These are phyloP conservation scores for Zele albiditarsus DNA, from an alignment of 2,888 invertebrate species.

Conservation along the genomic window DNA sequence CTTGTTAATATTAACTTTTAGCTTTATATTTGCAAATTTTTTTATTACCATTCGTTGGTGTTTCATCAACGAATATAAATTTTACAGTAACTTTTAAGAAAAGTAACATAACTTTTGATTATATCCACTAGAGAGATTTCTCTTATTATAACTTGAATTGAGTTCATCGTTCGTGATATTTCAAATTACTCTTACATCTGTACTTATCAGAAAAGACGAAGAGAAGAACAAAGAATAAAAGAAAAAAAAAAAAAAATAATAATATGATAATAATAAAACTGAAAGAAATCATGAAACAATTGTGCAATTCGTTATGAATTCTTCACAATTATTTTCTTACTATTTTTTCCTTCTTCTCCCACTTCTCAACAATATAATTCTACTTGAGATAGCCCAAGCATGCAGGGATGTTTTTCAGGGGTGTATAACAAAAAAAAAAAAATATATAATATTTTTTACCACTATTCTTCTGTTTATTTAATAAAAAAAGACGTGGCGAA, in stretches of 20 bases:
- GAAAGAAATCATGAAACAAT: too few relatives aligned
- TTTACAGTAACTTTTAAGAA: conserved; percentile 6
- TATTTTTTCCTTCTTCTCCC: neutral
- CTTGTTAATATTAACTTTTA: neutral
- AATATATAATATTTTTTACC: too few relatives aligned
- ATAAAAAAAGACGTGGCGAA: too few relatives aligned
- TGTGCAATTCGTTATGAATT: neutral
- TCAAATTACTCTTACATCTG: neutral
- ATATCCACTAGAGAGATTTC: conserved; percentile 4
- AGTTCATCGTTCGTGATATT: conserved; percentile 16
- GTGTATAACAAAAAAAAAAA: too few relatives aligned
- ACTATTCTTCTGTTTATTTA: too few relatives aligned
- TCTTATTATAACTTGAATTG: conserved; percentile 13
- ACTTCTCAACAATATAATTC: too few relatives aligned
- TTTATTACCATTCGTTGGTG: neutral
- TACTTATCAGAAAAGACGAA: neutral
- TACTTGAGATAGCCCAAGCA: too few relatives aligned
- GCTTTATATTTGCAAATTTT: neutral
- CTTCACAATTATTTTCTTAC: neutral
- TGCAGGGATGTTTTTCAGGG: too few relatives aligned
- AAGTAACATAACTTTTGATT: conserved; percentile 22
- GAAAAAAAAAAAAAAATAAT: neutral
- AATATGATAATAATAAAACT: neutral
- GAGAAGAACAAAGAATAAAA: neutral
- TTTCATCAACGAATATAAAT: conserved; percentile 16